Base-by-base conservation (phyloP, 2,888 invertebrate genomes). In the Drosophila hawaiiensis region DNA sequence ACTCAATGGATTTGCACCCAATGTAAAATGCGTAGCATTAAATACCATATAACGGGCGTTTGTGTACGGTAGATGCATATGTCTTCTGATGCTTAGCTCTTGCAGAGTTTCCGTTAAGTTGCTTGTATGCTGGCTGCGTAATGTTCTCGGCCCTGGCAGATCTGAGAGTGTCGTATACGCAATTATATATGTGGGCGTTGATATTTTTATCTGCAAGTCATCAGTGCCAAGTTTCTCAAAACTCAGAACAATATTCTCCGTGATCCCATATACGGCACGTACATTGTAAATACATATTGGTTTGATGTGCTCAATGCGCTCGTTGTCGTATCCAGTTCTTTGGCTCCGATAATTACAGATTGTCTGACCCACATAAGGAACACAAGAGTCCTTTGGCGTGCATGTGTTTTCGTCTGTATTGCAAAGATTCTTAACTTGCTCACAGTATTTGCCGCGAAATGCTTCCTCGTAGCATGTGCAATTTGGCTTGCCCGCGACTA, bases 391-490 rank as follows among this genome's bases (percentile, higher is more conserved):
- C 0, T n/a, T 55, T 9, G 4, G 29, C 4, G 47, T 2, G 41
- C 78, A 78, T 2, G 1, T 37, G n/a, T 75, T 68, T 47, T 31
- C 10, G 0, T 49, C 39, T 4, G 65, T 75, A 3, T 28, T 31
- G 35, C 75, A 75, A 7, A 75, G 33, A 55, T 78, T n/a, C 35
- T n/a, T 78, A 0, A 78, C 54, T 31, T 22, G n/a, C 50, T 78
- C 78, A 62, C 78, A 78, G 54, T 67, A 78, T 54, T 61, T 33
- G 5, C 78, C 78, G 4, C 67, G 16, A 49, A 78, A 78, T n/a
- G 74, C 28, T 22, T 78, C 78, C 19, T 3, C 37, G 43, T 70
- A 78, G 47, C 78, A 78, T 16, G 25, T 62, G 31, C 78, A 78
- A 14, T 5, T 63, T 6, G 78, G 78, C 14, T 62, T 64, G 0